A percentile compares a stretch with the other conserved stretches of the same genome.
phyloP scores from a whole-genome alignment of 2,888 invertebrate genomes.

The Drosophila colorata region DNA sequence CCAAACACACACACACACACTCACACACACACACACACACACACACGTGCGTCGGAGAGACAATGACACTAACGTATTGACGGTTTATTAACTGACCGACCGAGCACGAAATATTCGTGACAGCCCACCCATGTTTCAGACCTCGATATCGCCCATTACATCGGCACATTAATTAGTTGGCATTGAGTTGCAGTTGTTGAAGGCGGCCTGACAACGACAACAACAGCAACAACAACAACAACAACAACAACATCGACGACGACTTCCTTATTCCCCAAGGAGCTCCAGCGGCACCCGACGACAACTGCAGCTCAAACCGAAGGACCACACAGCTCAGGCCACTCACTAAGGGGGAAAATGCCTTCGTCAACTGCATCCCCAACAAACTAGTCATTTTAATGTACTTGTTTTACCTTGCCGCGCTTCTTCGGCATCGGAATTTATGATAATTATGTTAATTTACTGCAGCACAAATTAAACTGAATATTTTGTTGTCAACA shows the following conservation, averaged over 20 bases:
- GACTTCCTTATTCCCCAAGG: constrained; percentile 55
- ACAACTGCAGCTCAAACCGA: constrained; percentile 42
- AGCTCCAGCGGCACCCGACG: constrained; percentile 17
- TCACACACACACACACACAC: background rate
- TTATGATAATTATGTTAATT: constrained; percentile 26
- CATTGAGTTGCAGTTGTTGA: constrained; percentile 65
- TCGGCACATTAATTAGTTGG: constrained; percentile 73
- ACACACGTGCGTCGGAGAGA: constrained; percentile 8
- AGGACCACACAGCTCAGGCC: constrained; percentile 49
- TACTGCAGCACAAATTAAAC: constrained; percentile 9
- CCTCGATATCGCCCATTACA: constrained; percentile 65
- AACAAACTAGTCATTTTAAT: constrained; percentile 2
- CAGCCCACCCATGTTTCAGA: constrained; percentile 62
- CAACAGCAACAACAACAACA: constrained; percentile 6
- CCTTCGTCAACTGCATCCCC: constrained; percentile 17
- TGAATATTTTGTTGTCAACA: background rate
- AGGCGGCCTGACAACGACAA: constrained; percentile 34
- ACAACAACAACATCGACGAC: constrained; percentile 11
- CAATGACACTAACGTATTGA: constrained; percentile 57
- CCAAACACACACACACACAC: constrained; percentile 20
- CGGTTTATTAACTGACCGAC: constrained; percentile 73
- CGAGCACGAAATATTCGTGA: constrained; percentile 65
- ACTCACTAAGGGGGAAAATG: constrained; percentile 10
- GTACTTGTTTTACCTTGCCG: background rate
- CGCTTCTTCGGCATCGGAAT: constrained; percentile 4